phyloP scores from a whole-genome alignment of 2,888 invertebrate species.

The Cynaeus angustus region DNA sequence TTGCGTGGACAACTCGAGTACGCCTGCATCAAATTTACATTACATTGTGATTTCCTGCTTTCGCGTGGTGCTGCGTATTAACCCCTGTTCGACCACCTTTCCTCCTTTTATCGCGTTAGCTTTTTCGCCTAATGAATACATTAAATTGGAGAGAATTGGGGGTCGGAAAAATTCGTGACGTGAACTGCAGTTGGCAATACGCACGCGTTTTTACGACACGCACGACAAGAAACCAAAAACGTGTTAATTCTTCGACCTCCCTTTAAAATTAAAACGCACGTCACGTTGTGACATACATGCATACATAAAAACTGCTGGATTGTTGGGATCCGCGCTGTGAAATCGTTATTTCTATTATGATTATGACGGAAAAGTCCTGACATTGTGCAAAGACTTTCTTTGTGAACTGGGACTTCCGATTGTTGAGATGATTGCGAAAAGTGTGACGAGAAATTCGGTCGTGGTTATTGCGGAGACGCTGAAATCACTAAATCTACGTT shows the following conservation, averaged over 20 bases:
- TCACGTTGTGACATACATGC: constrained; percentile 29
- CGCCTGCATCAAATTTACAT: constrained; percentile 46
- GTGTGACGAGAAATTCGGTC: too few species aligned
- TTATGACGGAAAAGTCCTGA: background rate
- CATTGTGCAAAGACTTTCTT: too few species aligned
- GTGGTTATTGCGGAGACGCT: too few species aligned
- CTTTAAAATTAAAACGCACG: constrained; percentile 29
- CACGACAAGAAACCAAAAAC: constrained; percentile 41
- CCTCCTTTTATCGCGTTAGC: constrained; percentile 48
- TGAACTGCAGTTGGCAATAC: constrained; percentile 39
- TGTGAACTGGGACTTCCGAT: too few species aligned
- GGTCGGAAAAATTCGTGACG: constrained; percentile 50
- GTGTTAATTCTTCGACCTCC: constrained; percentile 40
- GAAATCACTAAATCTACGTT: too few species aligned
- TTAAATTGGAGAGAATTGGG: constrained; percentile 44
- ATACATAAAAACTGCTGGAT: constrained; percentile 13
- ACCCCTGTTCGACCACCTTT: constrained; percentile 43
- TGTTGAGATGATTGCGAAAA: too few species aligned
- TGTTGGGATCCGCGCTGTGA: constrained; percentile 13
- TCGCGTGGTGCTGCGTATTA: constrained; percentile 43
- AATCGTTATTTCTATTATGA: constrained; percentile 19
- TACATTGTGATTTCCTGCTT: constrained; percentile 46
- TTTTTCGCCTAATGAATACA: constrained; percentile 48
- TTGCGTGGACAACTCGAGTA: constrained; percentile 21
- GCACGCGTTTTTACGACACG: constrained; percentile 50